phyloP scores from a whole-genome alignment of 2,888 invertebrate species.

The Morpho helenor region DNA sequence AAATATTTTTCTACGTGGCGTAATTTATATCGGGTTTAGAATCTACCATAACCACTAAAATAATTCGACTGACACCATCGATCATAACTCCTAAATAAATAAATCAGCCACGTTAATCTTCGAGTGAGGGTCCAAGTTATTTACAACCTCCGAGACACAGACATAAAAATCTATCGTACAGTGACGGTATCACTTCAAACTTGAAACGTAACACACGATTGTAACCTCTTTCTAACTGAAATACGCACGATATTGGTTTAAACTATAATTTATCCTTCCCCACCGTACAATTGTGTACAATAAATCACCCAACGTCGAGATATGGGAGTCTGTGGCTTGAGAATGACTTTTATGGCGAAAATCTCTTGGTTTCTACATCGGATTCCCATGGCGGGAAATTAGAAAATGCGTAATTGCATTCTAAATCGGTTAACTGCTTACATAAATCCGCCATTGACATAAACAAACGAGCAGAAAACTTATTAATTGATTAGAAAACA shows the following conservation, averaged over 20 bases:
- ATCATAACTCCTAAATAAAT: constrained; percentile 65
- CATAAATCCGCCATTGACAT: background rate
- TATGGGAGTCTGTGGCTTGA: constrained; percentile 29
- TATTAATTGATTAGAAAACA: too few relatives aligned
- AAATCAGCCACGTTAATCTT: constrained; percentile 64
- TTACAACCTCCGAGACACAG: constrained; percentile 63
- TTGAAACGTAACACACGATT: background rate
- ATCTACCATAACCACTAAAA: constrained; percentile 9
- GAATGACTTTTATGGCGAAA: constrained; percentile 57
- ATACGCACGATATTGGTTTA: constrained; percentile 3
- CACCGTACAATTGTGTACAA: constrained; percentile 41
- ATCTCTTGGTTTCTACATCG: constrained; percentile 55
- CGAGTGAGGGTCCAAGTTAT: constrained; percentile 47
- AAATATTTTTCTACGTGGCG: background rate
- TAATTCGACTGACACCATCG: constrained; percentile 40
- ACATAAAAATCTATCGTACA: constrained; percentile 66
- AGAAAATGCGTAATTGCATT: constrained; percentile 20
- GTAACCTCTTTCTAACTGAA: background rate
- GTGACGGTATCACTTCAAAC: constrained; percentile 5
- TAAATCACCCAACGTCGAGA: constrained; percentile 48
- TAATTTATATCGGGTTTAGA: too few relatives aligned
- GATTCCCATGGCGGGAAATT: constrained; percentile 47
- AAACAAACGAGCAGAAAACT: too few relatives aligned
- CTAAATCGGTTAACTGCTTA: constrained; percentile 9
- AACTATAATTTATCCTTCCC: background rate